These are phyloP conservation scores for Gallinago undulata DNA, from an alignment of 2,113 vertebrate species.

Conservation along the genomic window DNA sequence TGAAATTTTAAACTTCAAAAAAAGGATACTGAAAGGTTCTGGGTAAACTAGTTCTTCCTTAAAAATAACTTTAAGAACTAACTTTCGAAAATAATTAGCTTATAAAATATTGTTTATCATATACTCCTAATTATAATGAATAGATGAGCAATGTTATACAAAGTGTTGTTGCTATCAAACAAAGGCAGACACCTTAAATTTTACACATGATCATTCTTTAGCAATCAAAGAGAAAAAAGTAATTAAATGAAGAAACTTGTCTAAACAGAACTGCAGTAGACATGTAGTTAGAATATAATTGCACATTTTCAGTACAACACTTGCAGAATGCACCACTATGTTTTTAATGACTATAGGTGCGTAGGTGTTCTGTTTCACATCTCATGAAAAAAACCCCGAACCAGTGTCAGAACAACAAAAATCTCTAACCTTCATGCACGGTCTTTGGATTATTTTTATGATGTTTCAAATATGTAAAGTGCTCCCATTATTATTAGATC, in stretches of 20 bases:
- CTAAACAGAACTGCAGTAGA: neutral
- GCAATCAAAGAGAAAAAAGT: neutral
- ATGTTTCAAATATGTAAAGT: neutral
- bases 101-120: neutral
- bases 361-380: neutral
- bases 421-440: accelerated
- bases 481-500: neutral
- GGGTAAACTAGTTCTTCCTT: neutral
- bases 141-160: neutral
- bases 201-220: neutral
- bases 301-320: neutral
- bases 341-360: neutral
- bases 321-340: neutral
- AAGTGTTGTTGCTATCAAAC: neutral
- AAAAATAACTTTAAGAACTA: neutral
- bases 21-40: neutral
- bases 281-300: neutral
- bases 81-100: neutral
- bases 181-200: neutral
- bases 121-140: neutral
- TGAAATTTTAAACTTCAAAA: neutral
- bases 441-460: neutral
- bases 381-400: neutral
- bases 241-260: slow-evolving; percentile 4
- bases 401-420: neutral